phyloP scores from a whole-genome alignment of 1,140 invertebrate genomes.

The Bombus turneri region DNA sequence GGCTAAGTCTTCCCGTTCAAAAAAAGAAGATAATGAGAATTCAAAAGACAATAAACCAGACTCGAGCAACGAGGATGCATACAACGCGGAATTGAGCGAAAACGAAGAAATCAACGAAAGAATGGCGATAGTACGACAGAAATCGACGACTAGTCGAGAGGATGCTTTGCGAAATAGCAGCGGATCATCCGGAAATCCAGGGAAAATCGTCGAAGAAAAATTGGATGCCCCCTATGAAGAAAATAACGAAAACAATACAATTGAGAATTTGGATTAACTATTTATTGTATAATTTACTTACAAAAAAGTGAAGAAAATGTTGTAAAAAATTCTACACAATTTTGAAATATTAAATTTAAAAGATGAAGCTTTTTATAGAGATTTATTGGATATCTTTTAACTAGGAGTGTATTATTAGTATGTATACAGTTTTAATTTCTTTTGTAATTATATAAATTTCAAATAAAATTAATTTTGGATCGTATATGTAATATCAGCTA shows the following conservation, averaged over 20 bases:
- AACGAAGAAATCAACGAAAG: constrained; percentile 16
- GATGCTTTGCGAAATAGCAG: neutral
- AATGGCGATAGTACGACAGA: constrained; percentile 10
- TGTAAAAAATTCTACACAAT: neutral
- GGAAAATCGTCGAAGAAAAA: constrained; percentile 7
- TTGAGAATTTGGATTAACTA: neutral
- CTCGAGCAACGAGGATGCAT: constrained; percentile 2
- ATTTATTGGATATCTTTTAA: neutral
- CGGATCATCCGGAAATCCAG: neutral
- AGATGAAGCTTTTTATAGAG: neutral
- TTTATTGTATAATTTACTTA: neutral
- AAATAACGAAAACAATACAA: neutral
- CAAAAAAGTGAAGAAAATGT: too few species aligned
- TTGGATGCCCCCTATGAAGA: neutral
- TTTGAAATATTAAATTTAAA: neutral
- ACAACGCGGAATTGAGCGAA: neutral
- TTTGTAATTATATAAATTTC: neutral
- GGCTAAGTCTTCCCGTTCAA: neutral
- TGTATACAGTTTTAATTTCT: neutral
- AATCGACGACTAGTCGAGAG: constrained; percentile 33
- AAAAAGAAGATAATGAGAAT: neutral
- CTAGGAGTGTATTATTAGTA: neutral
- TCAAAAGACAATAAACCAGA: neutral
- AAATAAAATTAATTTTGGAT: neutral
- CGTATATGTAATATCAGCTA: neutral